Conservation (phyloP, 1,140 invertebrate genomes). For the Apis florea region DNA sequence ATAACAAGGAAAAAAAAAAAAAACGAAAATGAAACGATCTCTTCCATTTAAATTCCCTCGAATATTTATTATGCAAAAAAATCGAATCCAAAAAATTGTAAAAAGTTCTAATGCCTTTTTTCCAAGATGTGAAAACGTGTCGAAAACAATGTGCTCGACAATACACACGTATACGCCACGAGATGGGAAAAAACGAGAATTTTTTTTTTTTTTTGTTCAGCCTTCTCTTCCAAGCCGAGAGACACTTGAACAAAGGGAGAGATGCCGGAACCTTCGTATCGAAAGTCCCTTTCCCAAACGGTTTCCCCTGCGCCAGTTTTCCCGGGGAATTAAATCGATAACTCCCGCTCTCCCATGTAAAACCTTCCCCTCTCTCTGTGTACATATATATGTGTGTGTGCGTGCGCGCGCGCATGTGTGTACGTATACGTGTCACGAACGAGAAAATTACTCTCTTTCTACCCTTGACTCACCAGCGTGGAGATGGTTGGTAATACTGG, state of each 20-base stretch:
- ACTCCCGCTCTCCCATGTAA: slow-evolving; percentile 69
- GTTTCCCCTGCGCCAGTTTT: slow-evolving; percentile 70
- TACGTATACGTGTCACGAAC: no score
- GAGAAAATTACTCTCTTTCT: not conserved
- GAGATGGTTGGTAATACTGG: slow-evolving; percentile 11
- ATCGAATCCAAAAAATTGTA: no score
- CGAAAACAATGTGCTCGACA: not conserved
- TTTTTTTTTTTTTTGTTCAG: slow-evolving; percentile 13
- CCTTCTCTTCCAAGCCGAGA: not conserved
- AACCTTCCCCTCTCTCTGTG: slow-evolving; percentile 64
- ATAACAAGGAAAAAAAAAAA: no score
- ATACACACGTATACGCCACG: no score
- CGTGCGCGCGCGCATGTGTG: no score
- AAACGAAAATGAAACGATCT: no score
- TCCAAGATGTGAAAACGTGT: not conserved
- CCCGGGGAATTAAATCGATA: slow-evolving; percentile 77
- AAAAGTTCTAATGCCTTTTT: not conserved
- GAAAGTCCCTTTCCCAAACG: slow-evolving; percentile 11
- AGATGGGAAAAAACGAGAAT: not conserved
- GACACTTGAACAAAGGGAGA: slow-evolving; percentile 43
- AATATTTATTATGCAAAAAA: no score
- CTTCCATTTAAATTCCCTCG: no score
- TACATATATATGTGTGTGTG: no score
- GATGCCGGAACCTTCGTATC: slow-evolving; percentile 31
- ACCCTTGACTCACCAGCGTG: not conserved